Conservation (phyloP, 2,113 vertebrate species). For the Ardeotis arabs region DNA sequence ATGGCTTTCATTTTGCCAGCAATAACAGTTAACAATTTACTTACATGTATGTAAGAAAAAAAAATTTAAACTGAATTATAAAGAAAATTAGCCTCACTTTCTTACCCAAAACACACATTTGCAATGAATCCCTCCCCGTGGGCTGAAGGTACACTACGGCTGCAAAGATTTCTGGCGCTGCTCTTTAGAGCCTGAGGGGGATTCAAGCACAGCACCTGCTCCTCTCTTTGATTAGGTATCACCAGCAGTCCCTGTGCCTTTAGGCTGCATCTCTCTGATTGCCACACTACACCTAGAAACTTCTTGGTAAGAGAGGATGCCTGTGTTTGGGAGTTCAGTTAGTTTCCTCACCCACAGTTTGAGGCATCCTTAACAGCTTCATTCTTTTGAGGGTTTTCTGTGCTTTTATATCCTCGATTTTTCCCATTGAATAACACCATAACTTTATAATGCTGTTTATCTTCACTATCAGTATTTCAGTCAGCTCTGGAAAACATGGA, state of each 20-base stretch:
- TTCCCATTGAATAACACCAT: not conserved
- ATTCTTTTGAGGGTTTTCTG: not conserved
- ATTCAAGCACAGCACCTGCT: slow-evolving; percentile 10
- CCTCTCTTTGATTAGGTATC: slow-evolving; percentile 36
- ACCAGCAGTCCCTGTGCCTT: not conserved
- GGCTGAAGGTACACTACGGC: not conserved
- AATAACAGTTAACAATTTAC: not conserved
- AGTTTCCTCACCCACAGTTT: not conserved
- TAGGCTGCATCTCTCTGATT: slow-evolving; percentile 17
- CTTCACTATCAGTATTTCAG: not conserved
- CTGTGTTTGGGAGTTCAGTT: not conserved
- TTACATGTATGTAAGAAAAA: not conserved
- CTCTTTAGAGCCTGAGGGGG: slow-evolving; percentile 13
- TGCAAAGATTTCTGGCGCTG: not conserved
- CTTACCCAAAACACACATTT: not conserved
- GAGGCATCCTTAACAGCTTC: not conserved
- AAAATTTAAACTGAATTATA: not conserved
- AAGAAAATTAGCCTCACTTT: not conserved
- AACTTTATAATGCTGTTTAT: not conserved
- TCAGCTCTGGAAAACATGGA: not conserved
- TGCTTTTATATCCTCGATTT: not conserved
- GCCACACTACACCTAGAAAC: not conserved
- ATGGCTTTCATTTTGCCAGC: not conserved
- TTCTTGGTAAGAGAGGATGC: not conserved
- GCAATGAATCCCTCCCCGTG: not conserved